Conservation (phyloP, 2,113 vertebrate genomes). For the Alces alces region DNA sequence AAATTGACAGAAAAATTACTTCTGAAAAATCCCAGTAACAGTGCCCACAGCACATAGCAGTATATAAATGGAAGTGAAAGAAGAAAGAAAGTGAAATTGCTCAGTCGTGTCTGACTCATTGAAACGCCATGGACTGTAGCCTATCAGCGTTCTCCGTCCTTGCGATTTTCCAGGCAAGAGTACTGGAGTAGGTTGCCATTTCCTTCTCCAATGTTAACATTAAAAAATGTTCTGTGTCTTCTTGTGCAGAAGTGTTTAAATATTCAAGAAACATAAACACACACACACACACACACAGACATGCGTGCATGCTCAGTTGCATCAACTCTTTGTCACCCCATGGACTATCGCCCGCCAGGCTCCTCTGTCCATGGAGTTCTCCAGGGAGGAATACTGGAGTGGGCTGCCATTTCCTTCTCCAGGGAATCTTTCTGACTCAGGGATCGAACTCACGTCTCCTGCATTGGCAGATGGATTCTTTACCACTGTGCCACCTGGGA, state of each 20-base stretch:
- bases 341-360: background rate
- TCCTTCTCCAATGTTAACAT: background rate
- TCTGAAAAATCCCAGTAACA: background rate
- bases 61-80: background rate
- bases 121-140: background rate
- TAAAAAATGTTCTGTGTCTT: background rate
- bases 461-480: background rate
- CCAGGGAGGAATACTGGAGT: background rate
- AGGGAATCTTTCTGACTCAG: background rate
- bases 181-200: background rate
- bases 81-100: background rate
- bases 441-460: background rate
- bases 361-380: background rate
- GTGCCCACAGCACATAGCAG: background rate
- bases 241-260: background rate
- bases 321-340: background rate
- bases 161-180: background rate
- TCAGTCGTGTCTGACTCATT: background rate
- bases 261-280: background rate
- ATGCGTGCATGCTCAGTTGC: background rate
- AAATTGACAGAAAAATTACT: background rate
- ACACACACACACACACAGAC: background rate
- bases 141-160: background rate
- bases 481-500: background rate
- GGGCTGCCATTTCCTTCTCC: background rate